Percentiles rank a stretch among this genome's conserved stretches.
phyloP scores from a whole-genome alignment of 2,113 vertebrate species.

The Oreochromis spilurus region DNA sequence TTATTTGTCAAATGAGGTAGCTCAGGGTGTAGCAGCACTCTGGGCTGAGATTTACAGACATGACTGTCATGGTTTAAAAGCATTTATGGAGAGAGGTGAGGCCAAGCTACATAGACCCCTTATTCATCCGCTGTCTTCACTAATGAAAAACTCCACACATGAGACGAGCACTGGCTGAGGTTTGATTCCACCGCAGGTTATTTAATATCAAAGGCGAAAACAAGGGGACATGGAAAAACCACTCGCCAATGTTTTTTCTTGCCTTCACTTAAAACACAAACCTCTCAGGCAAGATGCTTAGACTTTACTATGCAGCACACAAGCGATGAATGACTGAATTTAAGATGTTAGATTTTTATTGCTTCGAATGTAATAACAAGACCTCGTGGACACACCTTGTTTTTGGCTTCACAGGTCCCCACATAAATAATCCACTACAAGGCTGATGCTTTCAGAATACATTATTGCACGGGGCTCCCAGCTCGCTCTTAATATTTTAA shows the following conservation, averaged over 20 bases:
- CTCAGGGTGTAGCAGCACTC: slow-evolving; percentile 41
- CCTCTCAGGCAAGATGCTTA: slow-evolving; percentile 51
- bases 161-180: slow-evolving; percentile 47
- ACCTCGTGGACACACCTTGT: slow-evolving; percentile 71
- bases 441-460: slow-evolving; percentile 65
- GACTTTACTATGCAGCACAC: slow-evolving; percentile 32
- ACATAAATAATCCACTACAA: slow-evolving; percentile 74
- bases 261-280: slow-evolving; percentile 49
- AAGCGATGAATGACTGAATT: slow-evolving; percentile 66
- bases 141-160: slow-evolving; percentile 69
- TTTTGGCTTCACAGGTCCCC: slow-evolving; percentile 60
- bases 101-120: slow-evolving; percentile 62
- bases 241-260: slow-evolving; percentile 71
- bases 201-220: slow-evolving; percentile 70
- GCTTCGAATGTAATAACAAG: slow-evolving; percentile 64
- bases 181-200: slow-evolving; percentile 57
- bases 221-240: slow-evolving; percentile 64
- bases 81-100: slow-evolving; percentile 57
- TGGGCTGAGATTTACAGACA: slow-evolving; percentile 61
- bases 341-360: slow-evolving; percentile 68
- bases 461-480: slow-evolving; percentile 61
- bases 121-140: slow-evolving; percentile 65
- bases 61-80: slow-evolving; percentile 62
- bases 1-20: slow-evolving; percentile 59
- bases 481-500: slow-evolving; percentile 65